Conservation (phyloP, 2,113 vertebrate species). For the Hiodon alosoides region DNA sequence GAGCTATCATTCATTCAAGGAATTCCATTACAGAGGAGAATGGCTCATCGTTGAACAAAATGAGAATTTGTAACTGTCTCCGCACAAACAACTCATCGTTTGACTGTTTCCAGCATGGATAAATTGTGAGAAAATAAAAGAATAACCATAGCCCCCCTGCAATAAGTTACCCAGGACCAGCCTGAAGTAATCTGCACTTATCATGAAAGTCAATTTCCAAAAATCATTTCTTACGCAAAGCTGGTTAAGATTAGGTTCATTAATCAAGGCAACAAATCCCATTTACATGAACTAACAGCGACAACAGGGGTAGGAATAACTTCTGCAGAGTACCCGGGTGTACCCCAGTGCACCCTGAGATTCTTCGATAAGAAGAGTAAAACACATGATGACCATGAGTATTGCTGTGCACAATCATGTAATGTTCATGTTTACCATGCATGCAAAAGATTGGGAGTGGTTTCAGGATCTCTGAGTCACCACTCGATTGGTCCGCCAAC, state of each 20-base stretch:
- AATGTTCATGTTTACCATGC: not conserved
- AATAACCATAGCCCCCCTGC: slow-evolving; percentile 37
- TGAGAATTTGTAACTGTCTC: slow-evolving; percentile 39
- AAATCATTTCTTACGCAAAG: too few relatives aligned
- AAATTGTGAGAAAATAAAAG: not conserved
- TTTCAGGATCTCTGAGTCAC: not conserved
- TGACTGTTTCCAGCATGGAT: slow-evolving; percentile 27
- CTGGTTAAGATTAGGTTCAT: too few relatives aligned
- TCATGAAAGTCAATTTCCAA: too few relatives aligned
- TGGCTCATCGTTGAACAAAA: slow-evolving; percentile 19
- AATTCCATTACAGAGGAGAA: not conserved
- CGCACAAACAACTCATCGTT: slow-evolving; percentile 46
- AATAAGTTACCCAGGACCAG: slow-evolving; percentile 22
- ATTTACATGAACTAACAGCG: too few relatives aligned
- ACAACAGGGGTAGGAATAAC: too few relatives aligned
- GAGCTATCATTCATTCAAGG: not conserved
- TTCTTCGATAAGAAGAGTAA: too few relatives aligned
- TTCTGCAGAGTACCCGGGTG: too few relatives aligned
- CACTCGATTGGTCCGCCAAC: not conserved
- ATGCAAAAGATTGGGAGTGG: not conserved
- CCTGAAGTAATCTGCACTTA: too few relatives aligned
- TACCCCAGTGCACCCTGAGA: too few relatives aligned
- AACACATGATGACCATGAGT: not conserved
- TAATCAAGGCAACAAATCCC: too few relatives aligned
- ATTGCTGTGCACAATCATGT: not conserved